Base-by-base conservation (phyloP, 2,113 vertebrate species). In the Varanus salvator region DNA sequence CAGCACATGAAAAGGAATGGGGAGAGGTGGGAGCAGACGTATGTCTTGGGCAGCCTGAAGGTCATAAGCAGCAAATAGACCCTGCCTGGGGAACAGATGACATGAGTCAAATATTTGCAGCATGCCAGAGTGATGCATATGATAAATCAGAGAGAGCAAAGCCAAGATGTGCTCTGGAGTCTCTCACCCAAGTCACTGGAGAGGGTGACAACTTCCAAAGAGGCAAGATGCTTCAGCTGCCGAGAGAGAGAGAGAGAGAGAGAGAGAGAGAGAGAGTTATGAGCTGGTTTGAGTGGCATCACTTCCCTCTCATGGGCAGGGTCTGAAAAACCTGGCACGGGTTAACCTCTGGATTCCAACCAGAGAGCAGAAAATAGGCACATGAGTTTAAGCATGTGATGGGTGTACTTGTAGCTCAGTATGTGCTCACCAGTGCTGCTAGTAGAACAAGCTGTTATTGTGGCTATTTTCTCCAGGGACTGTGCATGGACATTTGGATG, bases 1-100 rank as follows among this genome's bases (percentile, higher is more conserved):
- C 72, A 78, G n/a, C 6, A 31, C 12, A 69, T 31, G 34, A 48
- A 84, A 38, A 50, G 89, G 84, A 90, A 84, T 84, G 71, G 69
- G 88, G 80, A 66, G 78, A 72, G 75, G 90, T 0, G 0, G 91
- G 85, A 86, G 93, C 94, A 93, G 92, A 92, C 94, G 94, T 0
- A 0, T 71, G 91, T 31, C 84, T 64, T 3, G 3, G 23, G 50
- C 64, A 80, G 93, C 64, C 89, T 91, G 90, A 96, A 96, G 94
- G 94, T 96, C 93, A 93, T 89, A 0, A 0, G 66, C 83, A 91
- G 84, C 80, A 88, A 54, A 71, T 1, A 4, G 64, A 94, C 83
- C 0, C 0, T 77, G 82, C 72, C 57, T 84, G 92, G 93, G 60
- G 80, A 64, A 54, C 80, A 75, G 71, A 66, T 66, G 69, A 77